Percentiles rank a stretch among this genome's conserved stretches.
Evolutionary conservation across 2,888 invertebrate genomes (phyloP).

Genomic region (Myopa tessellatipennis): DNA sequence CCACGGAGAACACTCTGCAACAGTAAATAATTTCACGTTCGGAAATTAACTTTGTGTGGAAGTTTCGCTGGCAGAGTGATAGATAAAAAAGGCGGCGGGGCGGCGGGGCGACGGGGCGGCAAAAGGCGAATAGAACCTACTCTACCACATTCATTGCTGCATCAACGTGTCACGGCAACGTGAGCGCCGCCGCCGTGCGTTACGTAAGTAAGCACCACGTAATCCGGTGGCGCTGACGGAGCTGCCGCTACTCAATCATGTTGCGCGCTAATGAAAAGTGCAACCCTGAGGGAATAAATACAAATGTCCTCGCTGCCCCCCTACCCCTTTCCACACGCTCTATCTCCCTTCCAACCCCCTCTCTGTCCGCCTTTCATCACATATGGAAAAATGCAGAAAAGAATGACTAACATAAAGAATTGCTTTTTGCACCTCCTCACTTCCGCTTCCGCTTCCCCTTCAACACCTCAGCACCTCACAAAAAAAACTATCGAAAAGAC

Average conservation of each 20-base stretch:
- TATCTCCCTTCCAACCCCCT: too few relatives aligned
- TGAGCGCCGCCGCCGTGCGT: background rate
- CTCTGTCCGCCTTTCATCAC: background rate
- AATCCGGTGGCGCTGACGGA: conserved; percentile 17
- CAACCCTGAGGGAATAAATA: conserved; percentile 17
- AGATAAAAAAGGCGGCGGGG: background rate
- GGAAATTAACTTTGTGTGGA: conserved; percentile 27
- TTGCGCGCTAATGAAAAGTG: conserved; percentile 37
- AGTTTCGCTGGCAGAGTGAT: background rate
- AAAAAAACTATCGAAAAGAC: too few relatives aligned
- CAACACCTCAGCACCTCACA: too few relatives aligned
- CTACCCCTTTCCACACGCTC: background rate
- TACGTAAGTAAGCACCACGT: background rate
- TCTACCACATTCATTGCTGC: background rate
- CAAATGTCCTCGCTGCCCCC: background rate
- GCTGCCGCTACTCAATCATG: conserved; percentile 29
- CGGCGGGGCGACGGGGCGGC: background rate
- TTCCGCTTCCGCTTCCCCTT: too few relatives aligned
- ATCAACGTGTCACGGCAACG: background rate
- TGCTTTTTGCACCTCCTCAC: too few relatives aligned
- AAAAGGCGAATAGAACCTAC: background rate
- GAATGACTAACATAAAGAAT: background rate
- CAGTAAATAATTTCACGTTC: conserved; percentile 15
- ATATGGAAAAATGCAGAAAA: background rate
- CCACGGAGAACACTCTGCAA: background rate